Evolutionary conservation across 2,888 invertebrate species (phyloP), one percentile per base, ranked within the genome.

Genomic region (Tromatobia lineatoria): DNA sequence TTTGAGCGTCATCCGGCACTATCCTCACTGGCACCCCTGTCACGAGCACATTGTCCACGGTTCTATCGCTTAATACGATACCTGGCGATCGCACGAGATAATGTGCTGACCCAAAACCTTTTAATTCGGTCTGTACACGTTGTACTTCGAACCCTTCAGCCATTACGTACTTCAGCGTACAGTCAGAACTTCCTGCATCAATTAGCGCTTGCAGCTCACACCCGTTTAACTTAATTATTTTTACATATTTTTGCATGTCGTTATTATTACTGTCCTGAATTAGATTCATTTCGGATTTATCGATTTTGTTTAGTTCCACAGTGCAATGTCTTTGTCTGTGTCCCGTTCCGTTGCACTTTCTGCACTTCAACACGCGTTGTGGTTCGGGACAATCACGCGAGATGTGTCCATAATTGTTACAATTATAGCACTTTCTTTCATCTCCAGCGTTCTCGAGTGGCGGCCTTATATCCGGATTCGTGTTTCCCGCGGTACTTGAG

Each of bases 391-490:
- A 29, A 29, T 29, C 29, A 4, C 81, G 75, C 13, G 52, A 47
- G 23, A 70, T 8, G 20, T 81, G 76, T 0, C 76, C 81, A 34
- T 15, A 61, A 3, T 57, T 47, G 13, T 47, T 57, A 18, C 76
- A 80, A 15, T 80, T 80, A n/a, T 70, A 80, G 50, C 69, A 77
- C 47, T 57, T 54, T 3, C 18, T 7, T 42, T 71, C 18, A 25
- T 61, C 71, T 18, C 50, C 61, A 10, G 61, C 23, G 20, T 42
- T 69, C 3, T n/a, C 15, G 7, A 74, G 20, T 3, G 73, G 66
- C 8, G 64, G 67, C 23, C 73, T 66, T 18, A 15, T 25, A n/a
- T 54, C 23, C 2, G 2, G 38, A 38, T 50, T 34, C 66, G n/a
- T n/a, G n/a, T n/a, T n/a, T n/a, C n/a, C n/a, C n/a, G 64, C 4